Evolutionary conservation across 2,888 invertebrate species (phyloP).

Genomic region (Plagodis dolabraria): DNA sequence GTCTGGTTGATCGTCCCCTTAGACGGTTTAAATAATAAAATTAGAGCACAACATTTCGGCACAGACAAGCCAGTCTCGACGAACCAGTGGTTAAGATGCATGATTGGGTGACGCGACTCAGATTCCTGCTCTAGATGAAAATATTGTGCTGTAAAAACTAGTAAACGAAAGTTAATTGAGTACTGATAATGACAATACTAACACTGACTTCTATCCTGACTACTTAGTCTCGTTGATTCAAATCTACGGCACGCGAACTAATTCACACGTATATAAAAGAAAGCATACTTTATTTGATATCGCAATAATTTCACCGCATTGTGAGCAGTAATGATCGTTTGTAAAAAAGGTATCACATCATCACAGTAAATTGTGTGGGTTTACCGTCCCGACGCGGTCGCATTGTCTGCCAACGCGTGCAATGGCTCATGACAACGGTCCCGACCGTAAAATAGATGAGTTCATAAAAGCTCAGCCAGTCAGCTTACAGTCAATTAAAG

Average conservation of each 20-base stretch:
- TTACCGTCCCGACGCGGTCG: constrained; percentile 26
- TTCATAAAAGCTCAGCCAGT: constrained; percentile 68
- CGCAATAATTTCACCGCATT: constrained; percentile 36
- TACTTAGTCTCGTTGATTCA: neutral
- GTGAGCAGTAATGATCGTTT: constrained; percentile 35
- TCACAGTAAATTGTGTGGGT: constrained; percentile 25
- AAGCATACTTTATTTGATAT: constrained; percentile 27
- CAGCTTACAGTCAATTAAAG: constrained; percentile 70
- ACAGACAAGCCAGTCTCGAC: too few relatives aligned
- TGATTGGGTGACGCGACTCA: too few relatives aligned
- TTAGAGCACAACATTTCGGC: too few relatives aligned
- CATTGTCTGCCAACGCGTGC: constrained; percentile 39
- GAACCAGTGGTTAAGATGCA: too few relatives aligned
- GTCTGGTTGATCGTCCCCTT: too few relatives aligned
- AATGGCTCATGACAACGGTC: constrained; percentile 47
- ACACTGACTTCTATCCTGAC: too few relatives aligned
- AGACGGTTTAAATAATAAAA: too few relatives aligned
- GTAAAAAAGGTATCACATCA: constrained; percentile 34
- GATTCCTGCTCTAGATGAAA: too few relatives aligned
- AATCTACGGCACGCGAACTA: neutral
- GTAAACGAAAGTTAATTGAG: too few relatives aligned
- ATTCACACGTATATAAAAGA: constrained; percentile 21
- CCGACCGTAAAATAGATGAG: constrained; percentile 67
- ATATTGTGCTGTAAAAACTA: too few relatives aligned
- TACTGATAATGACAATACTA: too few relatives aligned